phyloP scores from a whole-genome alignment of 1,140 invertebrate species.

The Cepaea nemoralis region DNA sequence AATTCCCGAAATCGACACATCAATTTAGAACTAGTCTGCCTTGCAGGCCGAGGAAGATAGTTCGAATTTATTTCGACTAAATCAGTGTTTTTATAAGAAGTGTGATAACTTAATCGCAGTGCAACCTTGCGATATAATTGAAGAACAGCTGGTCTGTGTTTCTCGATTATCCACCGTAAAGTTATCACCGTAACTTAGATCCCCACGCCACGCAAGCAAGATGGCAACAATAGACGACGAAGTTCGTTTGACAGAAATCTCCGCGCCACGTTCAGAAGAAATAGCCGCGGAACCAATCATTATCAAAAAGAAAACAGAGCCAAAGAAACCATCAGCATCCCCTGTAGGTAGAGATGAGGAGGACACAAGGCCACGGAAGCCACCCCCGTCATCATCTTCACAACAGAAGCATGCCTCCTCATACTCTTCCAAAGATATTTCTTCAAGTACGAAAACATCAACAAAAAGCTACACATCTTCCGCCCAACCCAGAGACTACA shows the following conservation, averaged over 20 bases:
- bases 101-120: too few relatives aligned
- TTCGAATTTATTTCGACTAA: too few relatives aligned
- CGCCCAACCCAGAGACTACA: conserved; percentile 37
- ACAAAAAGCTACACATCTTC: conserved; percentile 28
- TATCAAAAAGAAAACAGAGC: conserved; percentile 41
- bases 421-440: conserved; percentile 27
- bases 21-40: background rate
- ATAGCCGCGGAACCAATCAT: background rate
- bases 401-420: conserved; percentile 23
- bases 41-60: too few relatives aligned
- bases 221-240: conserved; percentile 20
- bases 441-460: conserved; percentile 20
- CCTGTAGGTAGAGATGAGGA: conserved; percentile 32
- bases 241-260: background rate
- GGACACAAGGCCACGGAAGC: conserved; percentile 35
- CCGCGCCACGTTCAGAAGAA: conserved; percentile 3
- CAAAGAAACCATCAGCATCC: conserved; percentile 37
- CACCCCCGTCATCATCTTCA: conserved; percentile 34
- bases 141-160: too few relatives aligned
- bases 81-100: too few relatives aligned
- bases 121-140: too few relatives aligned
- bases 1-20: background rate
- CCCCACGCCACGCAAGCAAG: background rate
- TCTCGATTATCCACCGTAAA: too few relatives aligned
- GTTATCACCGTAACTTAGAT: too few relatives aligned